A percentile compares a stretch with the other conserved stretches of the same genome.
Conservation (phyloP, 2,797 vertebrate species). For the Fratercula arctica region DNA sequence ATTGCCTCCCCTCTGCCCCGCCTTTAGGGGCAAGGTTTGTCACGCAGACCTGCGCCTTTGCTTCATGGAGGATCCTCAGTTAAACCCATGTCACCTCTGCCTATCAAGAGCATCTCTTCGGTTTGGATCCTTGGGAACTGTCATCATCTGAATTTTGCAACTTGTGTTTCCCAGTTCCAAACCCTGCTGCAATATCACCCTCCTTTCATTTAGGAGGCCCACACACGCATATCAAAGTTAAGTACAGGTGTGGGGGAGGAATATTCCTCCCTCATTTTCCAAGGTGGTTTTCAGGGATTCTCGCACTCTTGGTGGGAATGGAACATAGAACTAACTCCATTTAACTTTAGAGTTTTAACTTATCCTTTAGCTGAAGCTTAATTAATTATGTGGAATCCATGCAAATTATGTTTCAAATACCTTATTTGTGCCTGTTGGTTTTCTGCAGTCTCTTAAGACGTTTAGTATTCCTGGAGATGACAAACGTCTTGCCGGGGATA, state of each 20-base stretch:
- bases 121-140: neutral
- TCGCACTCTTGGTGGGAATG: neutral
- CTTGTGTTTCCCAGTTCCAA: neutral
- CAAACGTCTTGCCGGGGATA: neutral
- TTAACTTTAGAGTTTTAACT: neutral
- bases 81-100: neutral
- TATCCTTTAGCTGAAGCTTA: neutral
- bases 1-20: neutral
- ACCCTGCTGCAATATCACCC: neutral
- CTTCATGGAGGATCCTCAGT: neutral
- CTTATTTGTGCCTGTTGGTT: neutral
- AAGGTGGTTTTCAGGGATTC: conserved; percentile 10
- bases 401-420: neutral
- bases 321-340: neutral
- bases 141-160: neutral
- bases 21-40: neutral
- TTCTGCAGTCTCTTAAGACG: neutral
- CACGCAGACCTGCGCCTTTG: neutral
- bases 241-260: neutral
- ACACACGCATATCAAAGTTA: neutral
- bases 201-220: neutral
- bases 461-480: neutral
- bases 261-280: conserved; percentile 29
- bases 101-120: neutral
- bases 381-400: neutral